phyloP scores from a whole-genome alignment of 2,888 invertebrate genomes.

The Plagodis dolabraria region DNA sequence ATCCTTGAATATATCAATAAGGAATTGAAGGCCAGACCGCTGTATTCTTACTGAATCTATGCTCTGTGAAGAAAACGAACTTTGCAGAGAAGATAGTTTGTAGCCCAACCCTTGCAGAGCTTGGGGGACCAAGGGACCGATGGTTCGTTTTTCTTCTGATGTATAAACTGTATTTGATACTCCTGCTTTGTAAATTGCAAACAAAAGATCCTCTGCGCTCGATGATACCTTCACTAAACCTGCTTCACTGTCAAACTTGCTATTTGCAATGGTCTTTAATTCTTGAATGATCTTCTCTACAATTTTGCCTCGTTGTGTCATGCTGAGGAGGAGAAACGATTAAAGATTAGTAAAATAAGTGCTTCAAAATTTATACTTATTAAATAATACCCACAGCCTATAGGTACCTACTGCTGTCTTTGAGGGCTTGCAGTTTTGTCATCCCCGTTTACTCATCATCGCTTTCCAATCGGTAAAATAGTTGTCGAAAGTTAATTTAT shows the following conservation, averaged over 20 bases:
- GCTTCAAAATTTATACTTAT: background rate
- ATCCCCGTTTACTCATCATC: no score
- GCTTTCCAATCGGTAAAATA: no score
- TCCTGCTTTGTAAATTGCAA: background rate
- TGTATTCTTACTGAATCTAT: background rate
- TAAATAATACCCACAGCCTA: no score
- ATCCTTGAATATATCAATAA: background rate
- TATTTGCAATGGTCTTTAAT: background rate
- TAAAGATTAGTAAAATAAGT: background rate
- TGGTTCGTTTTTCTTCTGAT: background rate
- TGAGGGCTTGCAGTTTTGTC: no score
- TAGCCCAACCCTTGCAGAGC: background rate
- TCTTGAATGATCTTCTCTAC: background rate
- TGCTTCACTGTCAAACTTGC: background rate
- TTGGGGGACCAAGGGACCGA: background rate
- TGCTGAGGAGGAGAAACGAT: background rate
- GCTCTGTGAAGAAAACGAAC: background rate
- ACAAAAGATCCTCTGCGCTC: background rate
- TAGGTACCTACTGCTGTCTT: no score
- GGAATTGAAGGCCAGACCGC: background rate
- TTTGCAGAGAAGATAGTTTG: background rate
- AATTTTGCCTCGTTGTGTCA: background rate
- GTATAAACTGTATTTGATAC: background rate
- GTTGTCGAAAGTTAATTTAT: no score
- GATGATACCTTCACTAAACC: background rate